Percentiles rank a stretch among this genome's conserved stretches.
These are phyloP conservation scores for Sylvilagus floridanus DNA, from an alignment of 2,797 vertebrate species.

Conservation along the genomic window DNA sequence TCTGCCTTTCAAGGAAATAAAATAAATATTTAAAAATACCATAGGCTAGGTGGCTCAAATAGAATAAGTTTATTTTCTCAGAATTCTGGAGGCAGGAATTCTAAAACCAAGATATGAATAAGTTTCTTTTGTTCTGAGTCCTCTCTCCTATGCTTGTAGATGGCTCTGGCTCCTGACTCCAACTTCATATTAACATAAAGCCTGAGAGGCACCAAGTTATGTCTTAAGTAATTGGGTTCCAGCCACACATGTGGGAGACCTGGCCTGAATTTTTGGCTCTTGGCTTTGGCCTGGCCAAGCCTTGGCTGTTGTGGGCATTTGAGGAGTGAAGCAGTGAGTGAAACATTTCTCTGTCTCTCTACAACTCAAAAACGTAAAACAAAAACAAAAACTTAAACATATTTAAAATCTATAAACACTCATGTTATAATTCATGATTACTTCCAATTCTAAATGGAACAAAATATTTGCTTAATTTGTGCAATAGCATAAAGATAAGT, in stretches of 20 bases:
- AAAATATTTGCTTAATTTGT: not conserved
- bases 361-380: not conserved
- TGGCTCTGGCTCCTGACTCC: not conserved
- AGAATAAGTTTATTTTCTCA: not conserved
- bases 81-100: not conserved
- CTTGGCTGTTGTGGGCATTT: too few relatives aligned
- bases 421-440: not conserved
- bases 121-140: not conserved
- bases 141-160: not conserved
- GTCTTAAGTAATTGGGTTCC: too few relatives aligned
- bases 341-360: not conserved
- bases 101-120: not conserved
- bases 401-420: conserved; percentile 19
- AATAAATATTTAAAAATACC: not conserved
- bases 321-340: too few relatives aligned
- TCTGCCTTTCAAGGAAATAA: not conserved
- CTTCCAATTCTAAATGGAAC: conserved; percentile 4
- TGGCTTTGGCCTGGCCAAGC: too few relatives aligned
- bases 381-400: conserved; percentile 9
- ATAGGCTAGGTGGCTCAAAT: not conserved
- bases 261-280: too few relatives aligned
- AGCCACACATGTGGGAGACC: too few relatives aligned
- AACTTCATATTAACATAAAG: not conserved
- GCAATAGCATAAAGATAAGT: not conserved
- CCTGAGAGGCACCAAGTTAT: too few relatives aligned